Conservation (phyloP, 2,797 vertebrate species). For the Acrossocheilus wenchowensis region DNA sequence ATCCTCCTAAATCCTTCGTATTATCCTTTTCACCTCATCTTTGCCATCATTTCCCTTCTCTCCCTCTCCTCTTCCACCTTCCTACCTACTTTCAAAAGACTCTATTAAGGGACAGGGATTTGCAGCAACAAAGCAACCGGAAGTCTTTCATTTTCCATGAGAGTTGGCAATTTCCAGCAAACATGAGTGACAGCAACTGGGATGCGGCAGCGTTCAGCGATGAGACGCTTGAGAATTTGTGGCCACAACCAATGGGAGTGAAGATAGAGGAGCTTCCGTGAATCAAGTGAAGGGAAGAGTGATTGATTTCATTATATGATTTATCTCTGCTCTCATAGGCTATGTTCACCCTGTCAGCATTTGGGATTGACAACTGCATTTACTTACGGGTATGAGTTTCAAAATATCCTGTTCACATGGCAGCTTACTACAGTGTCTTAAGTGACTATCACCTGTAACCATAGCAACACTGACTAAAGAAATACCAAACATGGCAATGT, state of each 20-base stretch:
- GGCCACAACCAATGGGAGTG: not conserved
- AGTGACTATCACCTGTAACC: not conserved
- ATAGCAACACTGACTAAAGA: not conserved
- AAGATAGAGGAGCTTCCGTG: not conserved
- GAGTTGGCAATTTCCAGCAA: not conserved
- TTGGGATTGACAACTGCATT: not conserved
- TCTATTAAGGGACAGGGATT: conserved; percentile 26
- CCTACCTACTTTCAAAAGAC: conserved; percentile 18
- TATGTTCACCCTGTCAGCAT: not conserved
- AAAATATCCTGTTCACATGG: not conserved
- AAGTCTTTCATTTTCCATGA: conserved; percentile 8
- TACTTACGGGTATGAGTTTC: not conserved
- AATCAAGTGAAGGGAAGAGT: not conserved
- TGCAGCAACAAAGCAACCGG: not conserved
- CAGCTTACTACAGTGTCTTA: not conserved
- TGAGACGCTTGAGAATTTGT: not conserved
- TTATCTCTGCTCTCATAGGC: not conserved
- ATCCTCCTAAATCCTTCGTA: conserved; percentile 52
- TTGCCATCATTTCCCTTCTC: not conserved
- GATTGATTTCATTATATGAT: not conserved
- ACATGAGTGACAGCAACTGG: not conserved
- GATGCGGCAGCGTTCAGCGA: not conserved
- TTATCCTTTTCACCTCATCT: conserved; percentile 46
- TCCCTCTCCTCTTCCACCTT: conserved; percentile 8
- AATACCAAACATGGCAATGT: not conserved